Base-by-base conservation (phyloP, 2,797 vertebrate species). In the Darevskia mixta region DNA sequence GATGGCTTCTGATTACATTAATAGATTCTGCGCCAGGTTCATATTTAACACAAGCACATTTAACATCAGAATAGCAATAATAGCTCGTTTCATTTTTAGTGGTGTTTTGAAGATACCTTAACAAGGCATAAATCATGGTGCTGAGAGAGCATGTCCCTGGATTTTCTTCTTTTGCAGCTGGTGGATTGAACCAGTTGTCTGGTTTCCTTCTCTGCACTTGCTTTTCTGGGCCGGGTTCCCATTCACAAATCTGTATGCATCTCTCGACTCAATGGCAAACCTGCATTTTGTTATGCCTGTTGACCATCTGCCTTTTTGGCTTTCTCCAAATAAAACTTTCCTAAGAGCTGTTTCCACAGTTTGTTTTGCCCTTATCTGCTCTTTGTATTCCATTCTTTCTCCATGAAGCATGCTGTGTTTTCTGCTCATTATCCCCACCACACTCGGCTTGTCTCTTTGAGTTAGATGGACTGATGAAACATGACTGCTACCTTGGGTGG, bases 301-400 rank as follows among this genome's bases (percentile, higher is more conserved):
- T 7, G 2, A 89, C 15, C 29, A n/a, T 17, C 58, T 88, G 77
- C 79, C 80, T 82, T 82, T 58, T 82, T 58, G 76, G n/a, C 27
- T 9, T 89, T 18, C 82, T 87, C 64, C 55, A 81, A 32, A 35
- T 91, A n/a, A 85, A 87, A 35, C 49, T 91, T 87, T 17, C 35
- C 15, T 25, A 66, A 64, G 20, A 85, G 55, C 75, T 94, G 94
- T 93, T 72, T 82, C 83, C 90, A 20, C 8, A 61, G 81, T 91
- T 90, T 86, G 3, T 35, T 91, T 87, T 66, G 82, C 78, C 69
- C 73, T 85, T 25, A 2, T 17, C 18, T n/a, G 0, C 69, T 87
- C 86, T 82, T 79, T 82, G 5, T 1, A 8, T 69, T 0, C 1
- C 66, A 27, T 87, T 90, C 91, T 88, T 90, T 35, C 86, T 89